Percentiles rank a stretch among this genome's conserved stretches.
These are phyloP conservation scores for Drosophila sproati DNA, from an alignment of 1,140 invertebrate species.

Conservation along the genomic window DNA sequence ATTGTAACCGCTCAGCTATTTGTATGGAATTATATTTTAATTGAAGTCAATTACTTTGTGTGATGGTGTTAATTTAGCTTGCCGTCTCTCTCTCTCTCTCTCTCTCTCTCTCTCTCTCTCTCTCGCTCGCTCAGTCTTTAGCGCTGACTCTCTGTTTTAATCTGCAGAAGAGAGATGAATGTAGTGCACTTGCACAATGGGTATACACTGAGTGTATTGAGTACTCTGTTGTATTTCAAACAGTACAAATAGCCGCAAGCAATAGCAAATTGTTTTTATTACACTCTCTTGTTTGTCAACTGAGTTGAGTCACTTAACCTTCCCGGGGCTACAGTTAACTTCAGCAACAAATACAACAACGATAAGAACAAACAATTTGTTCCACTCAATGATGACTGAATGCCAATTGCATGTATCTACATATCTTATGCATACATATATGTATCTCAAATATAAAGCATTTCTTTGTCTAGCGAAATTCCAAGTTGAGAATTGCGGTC, in stretches of 20 bases:
- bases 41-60: slow-evolving; percentile 83
- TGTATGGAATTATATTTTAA: slow-evolving; percentile 74
- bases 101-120: background rate
- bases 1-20: slow-evolving; percentile 21
- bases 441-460: slow-evolving; percentile 17
- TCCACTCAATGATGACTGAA: slow-evolving; percentile 24
- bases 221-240: slow-evolving; percentile 20
- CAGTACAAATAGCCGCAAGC: slow-evolving; percentile 39
- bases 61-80: slow-evolving; percentile 77
- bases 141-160: too few relatives aligned
- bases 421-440: slow-evolving; percentile 11
- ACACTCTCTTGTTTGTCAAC: slow-evolving; percentile 46
- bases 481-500: slow-evolving; percentile 7
- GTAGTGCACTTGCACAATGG: slow-evolving; percentile 35
- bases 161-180: background rate
- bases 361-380: slow-evolving; percentile 11
- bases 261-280: slow-evolving; percentile 57
- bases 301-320: slow-evolving; percentile 49
- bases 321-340: slow-evolving; percentile 14
- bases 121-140: background rate
- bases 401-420: slow-evolving; percentile 5
- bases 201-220: slow-evolving; percentile 1
- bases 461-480: slow-evolving; percentile 1
- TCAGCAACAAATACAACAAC: background rate
- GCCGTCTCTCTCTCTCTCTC: slow-evolving; percentile 9